Percentiles rank a stretch among this genome's conserved stretches.
phyloP scores from a whole-genome alignment of 2,113 vertebrate genomes.

The Pogonocichla stellata region DNA sequence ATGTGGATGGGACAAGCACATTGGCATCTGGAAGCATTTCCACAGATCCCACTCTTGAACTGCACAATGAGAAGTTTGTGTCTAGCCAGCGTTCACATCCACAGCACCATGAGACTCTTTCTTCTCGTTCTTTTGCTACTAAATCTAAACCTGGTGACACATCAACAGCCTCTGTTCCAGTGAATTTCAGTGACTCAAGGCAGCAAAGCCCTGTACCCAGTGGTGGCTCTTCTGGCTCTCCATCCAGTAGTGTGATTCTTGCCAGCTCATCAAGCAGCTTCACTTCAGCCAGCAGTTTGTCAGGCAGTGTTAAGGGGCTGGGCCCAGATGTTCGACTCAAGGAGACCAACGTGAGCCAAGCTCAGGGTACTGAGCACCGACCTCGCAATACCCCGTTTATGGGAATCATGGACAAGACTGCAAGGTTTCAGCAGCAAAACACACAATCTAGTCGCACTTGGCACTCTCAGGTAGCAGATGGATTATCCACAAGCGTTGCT shows the following conservation, averaged over 20 bases:
- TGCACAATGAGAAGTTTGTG: conserved; percentile 68
- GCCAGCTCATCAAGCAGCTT: conserved; percentile 86
- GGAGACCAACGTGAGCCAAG: conserved; percentile 71
- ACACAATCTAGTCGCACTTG: conserved; percentile 73
- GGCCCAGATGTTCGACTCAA: conserved; percentile 85
- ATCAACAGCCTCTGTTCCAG: conserved; percentile 37
- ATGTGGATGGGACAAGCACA: conserved; percentile 25
- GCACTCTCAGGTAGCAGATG: conserved; percentile 81
- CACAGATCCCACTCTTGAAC: not conserved
- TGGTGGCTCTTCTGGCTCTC: conserved; percentile 51
- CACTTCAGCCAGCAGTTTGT: conserved; percentile 83
- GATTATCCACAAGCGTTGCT: conserved; percentile 51
- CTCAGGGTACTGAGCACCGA: conserved; percentile 80
- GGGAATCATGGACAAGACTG: conserved; percentile 95
- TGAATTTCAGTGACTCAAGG: conserved; percentile 58
- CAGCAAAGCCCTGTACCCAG: conserved; percentile 58
- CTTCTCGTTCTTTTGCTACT: conserved; percentile 54
- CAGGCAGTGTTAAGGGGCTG: conserved; percentile 81
- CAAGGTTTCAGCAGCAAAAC: conserved; percentile 83
- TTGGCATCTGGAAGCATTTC: not conserved
- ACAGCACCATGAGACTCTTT: conserved; percentile 61
- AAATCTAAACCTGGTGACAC: conserved; percentile 75
- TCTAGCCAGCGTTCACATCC: conserved; percentile 49
- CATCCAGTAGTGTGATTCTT: conserved; percentile 75
- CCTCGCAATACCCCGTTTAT: conserved; percentile 88